Evolutionary conservation across 2,113 vertebrate species (phyloP).

Genomic region (Tyto alba): DNA sequence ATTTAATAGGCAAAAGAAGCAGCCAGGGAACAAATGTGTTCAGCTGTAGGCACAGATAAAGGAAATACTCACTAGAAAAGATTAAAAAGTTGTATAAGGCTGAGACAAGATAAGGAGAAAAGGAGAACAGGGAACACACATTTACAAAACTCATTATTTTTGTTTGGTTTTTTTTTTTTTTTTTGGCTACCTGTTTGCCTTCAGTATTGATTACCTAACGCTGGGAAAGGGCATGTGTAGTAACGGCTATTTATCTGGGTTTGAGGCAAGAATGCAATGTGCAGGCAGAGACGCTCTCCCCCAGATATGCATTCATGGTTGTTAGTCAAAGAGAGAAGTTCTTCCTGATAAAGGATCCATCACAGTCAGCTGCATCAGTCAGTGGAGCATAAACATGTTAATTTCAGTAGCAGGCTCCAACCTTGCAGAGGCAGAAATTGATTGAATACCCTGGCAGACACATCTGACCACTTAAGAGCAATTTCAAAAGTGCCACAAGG

Average conservation of each 20-base stretch:
- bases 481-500: not conserved
- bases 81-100: not conserved
- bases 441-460: not conserved
- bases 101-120: not conserved
- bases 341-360: not conserved
- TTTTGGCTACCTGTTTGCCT: not conserved
- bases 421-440: not conserved
- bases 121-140: not conserved
- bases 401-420: not conserved
- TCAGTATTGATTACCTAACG: not conserved
- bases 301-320: not conserved
- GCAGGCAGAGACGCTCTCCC: not conserved
- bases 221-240: not conserved
- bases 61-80: not conserved
- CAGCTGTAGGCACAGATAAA: not conserved
- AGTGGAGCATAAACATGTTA: not conserved
- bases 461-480: not conserved
- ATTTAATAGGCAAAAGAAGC: not conserved
- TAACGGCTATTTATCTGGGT: not conserved
- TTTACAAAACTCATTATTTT: not conserved
- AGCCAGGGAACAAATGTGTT: not conserved
- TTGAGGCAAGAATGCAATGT: not conserved
- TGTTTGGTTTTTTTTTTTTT: too few relatives aligned
- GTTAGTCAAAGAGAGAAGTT: not conserved
- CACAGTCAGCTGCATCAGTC: not conserved